Evolutionary conservation across 2,797 vertebrate species (phyloP), one percentile per base, ranked within the genome.

Genomic region (Leptoclinus maculatus): DNA sequence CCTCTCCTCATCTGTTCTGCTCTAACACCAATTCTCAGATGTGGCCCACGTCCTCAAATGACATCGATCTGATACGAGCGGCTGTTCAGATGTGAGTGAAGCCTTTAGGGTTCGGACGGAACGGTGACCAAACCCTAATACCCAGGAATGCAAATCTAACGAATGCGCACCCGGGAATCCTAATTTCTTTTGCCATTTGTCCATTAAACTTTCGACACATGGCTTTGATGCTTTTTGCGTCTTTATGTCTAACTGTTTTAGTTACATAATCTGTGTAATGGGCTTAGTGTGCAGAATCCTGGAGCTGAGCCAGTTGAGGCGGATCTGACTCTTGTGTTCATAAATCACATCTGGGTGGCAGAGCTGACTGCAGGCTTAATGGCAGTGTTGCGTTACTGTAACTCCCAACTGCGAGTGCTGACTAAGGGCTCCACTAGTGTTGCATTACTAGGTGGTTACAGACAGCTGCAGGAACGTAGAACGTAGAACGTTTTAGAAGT

Each of bases 341-440:
- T 79, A 78, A 86, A 86, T 78, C 10, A 78, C 66, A 23, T 58
- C 11, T 73, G 79, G 74, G 51, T 3, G 34, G 12, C 3, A 1
- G 64, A 51, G 81, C 84, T 80, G 81, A 75, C 83, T 73, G 0
- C 57, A 43, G 56, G 23, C 34, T 59, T 45, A 16, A 62, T 45
- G 34, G 54, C 65, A 59, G 88, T 32, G 47, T 83, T 66, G 10
- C 3, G 21, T 90, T 87, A 83, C 90, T 43, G 67, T 70, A 70
- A 70, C 64, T 79, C 13, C 11, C 39, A n/a, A 53, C 66, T 45
- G 39, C 19, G 63, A 7, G n/a, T 47, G 86, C 86, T 83, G 87
- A 88, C 69, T 81, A 64, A 82, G 86, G 41, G 3, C 58, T 32
- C 2, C 2, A 7, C 43, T 16, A 21, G 74, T 67, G 80, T 85